Evolutionary conservation across 2,888 invertebrate genomes (phyloP).

Genomic region (Caenorhabditis sp.): DNA sequence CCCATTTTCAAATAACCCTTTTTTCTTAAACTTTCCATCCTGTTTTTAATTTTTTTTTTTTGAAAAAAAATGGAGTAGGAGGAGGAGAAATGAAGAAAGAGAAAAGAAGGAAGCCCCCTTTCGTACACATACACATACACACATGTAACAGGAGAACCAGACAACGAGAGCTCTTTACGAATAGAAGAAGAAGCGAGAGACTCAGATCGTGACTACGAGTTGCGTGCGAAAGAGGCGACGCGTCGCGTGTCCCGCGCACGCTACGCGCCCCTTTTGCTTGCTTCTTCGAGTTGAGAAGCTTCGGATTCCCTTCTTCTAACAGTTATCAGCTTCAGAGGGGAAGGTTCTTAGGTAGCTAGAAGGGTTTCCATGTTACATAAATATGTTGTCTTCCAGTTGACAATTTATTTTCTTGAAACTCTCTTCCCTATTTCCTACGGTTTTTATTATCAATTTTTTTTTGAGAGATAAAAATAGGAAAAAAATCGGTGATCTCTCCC

Average conservation of each 20-base stretch:
- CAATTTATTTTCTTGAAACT: no score
- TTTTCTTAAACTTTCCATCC: neutral
- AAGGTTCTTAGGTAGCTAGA: no score
- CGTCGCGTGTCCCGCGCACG: slow-evolving; percentile 59
- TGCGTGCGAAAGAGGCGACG: slow-evolving; percentile 60
- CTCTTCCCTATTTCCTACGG: no score
- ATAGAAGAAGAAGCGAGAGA: slow-evolving; percentile 30
- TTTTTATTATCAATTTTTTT: no score
- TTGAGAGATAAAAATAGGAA: no score
- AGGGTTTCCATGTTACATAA: no score
- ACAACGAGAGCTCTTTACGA: slow-evolving; percentile 21
- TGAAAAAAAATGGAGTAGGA: slow-evolving; percentile 23
- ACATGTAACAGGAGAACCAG: slow-evolving; percentile 28
- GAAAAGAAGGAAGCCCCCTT: slow-evolving; percentile 25
- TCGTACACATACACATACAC: slow-evolving; percentile 36
- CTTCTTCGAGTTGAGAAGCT: slow-evolving; percentile 30
- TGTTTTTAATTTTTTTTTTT: slow-evolving; percentile 7
- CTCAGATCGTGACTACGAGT: slow-evolving; percentile 39
- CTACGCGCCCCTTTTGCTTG: slow-evolving; percentile 36
- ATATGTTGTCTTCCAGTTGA: no score
- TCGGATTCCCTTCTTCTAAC: slow-evolving; percentile 6
- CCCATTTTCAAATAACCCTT: neutral
- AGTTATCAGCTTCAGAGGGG: neutral
- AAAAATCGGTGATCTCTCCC: no score
- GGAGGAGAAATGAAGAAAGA: slow-evolving; percentile 32